Evolutionary conservation across 1,140 invertebrate genomes (phyloP).

Genomic region (Homarus americanus): DNA sequence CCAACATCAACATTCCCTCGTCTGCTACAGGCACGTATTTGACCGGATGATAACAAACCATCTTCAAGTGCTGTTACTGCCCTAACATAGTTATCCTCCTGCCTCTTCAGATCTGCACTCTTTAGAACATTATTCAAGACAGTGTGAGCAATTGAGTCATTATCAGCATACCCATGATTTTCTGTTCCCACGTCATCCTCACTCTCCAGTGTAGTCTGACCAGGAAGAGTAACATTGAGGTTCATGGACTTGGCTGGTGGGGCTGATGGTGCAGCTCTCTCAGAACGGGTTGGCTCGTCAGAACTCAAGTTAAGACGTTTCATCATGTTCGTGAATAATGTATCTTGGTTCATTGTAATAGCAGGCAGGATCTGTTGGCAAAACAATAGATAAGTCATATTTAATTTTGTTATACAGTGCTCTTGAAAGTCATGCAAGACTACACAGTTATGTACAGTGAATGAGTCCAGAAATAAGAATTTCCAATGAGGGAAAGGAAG

Average conservation of each 20-base stretch:
- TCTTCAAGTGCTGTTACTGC: conserved; percentile 31
- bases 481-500: too few species aligned
- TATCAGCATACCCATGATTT: conserved; percentile 35
- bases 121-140: conserved; percentile 59
- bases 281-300: conserved; percentile 56
- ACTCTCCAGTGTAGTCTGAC: conserved; percentile 57
- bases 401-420: too few species aligned
- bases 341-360: conserved; percentile 62
- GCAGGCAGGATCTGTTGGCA: conserved; percentile 66
- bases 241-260: conserved; percentile 46
- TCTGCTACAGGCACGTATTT: conserved; percentile 2
- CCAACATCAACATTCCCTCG: conserved; percentile 7
- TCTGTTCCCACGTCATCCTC: conserved; percentile 57
- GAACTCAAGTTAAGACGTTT: conserved; percentile 66
- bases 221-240: conserved; percentile 34
- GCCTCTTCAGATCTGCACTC: conserved; percentile 47
- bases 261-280: conserved; percentile 25
- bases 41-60: background rate
- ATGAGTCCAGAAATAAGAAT: too few species aligned
- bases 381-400: background rate
- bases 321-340: conserved; percentile 69
- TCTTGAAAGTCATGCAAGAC: too few species aligned
- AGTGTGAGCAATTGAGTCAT: conserved; percentile 48
- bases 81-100: conserved; percentile 29
- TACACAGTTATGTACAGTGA: too few species aligned